Base-by-base conservation (phyloP, 2,888 invertebrate species). In the Xylota sylvarum region DNA sequence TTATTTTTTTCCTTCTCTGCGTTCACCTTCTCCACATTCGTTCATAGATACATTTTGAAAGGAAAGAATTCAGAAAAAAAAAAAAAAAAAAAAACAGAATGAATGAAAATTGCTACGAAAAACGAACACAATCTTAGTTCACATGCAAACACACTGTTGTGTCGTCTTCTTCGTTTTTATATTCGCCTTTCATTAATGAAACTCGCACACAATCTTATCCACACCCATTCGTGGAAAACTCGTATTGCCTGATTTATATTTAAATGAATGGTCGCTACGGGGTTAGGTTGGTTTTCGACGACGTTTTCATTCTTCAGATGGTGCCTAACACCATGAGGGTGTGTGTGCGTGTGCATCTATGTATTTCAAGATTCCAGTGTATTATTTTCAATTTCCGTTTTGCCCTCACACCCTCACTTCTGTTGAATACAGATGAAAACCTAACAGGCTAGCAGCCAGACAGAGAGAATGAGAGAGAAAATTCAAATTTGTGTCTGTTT, bases 171-270 rank as follows among this genome's bases (percentile, higher is more conserved):
- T 60, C 56, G 60, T 69, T 60, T 81, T 65, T 56, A 62, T 73
- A 60, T 72, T 70, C 19, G 74, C 77, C 86, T 77, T 86, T 86
- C 72, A 82, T 86, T 86, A 86, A 86, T 86, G 77, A 86, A 86
- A 86, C 82, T 69, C 86, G 52, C 77, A 86, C 56, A 78, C 82
- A 73, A 2, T 4, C 73, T 43, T 43, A 64, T 62, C 23, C 72
- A 77, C 76, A 86, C 32, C 65, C 67, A 82, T 86, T 77, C 82
- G 64, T 73, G 80, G 65, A 80, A 80, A 82, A 82, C 86, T 82
- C 72, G 82, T 86, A 82, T 85, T 86, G 86, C 86, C 67, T 86
- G 86, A 86, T 86, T 86, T 86, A 86, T 86, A 78, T 82, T 86
- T 86, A 86, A 86, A 86, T 86, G 86, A 86, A 86, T 86, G 86